Conservation (phyloP, 2,797 vertebrate species). For the Cercopithecus diana region DNA sequence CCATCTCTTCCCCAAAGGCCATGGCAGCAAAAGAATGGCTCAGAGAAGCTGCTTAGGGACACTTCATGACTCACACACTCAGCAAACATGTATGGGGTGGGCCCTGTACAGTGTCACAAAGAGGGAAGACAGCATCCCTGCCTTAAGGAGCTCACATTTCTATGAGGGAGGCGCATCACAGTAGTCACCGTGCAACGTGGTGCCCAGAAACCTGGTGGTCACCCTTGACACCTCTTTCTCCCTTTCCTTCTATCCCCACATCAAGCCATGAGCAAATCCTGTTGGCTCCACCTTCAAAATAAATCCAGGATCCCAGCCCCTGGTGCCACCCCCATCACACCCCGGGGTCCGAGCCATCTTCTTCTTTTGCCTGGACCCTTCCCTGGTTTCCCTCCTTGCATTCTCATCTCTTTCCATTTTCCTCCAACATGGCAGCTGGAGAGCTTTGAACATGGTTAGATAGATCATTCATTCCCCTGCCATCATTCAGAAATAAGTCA, state of each 20-base stretch:
- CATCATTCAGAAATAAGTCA: background rate
- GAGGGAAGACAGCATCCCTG: fast-evolving
- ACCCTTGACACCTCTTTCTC: background rate
- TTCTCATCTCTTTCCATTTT: background rate
- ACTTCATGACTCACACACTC: background rate
- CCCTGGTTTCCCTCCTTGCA: background rate
- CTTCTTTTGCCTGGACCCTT: background rate
- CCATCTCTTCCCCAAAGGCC: background rate
- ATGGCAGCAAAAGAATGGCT: background rate
- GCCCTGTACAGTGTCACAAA: background rate
- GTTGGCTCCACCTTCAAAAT: background rate
- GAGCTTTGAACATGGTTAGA: background rate
- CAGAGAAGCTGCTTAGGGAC: background rate
- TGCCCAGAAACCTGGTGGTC: background rate
- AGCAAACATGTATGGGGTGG: fast-evolving
- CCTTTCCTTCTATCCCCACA: background rate
- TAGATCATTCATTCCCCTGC: background rate
- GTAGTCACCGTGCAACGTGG: background rate
- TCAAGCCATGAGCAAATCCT: background rate
- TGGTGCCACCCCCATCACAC: fast-evolving
- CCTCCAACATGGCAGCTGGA: background rate
- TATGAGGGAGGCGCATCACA: fast-evolving
- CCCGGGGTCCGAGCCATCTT: fast-evolving
- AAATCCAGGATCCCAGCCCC: background rate
- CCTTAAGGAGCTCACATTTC: fast-evolving